A percentile compares a stretch with the other conserved stretches of the same genome.
These are phyloP conservation scores for Standfussiana lucernea DNA, from an alignment of 2,888 invertebrate species.

Conservation along the genomic window DNA sequence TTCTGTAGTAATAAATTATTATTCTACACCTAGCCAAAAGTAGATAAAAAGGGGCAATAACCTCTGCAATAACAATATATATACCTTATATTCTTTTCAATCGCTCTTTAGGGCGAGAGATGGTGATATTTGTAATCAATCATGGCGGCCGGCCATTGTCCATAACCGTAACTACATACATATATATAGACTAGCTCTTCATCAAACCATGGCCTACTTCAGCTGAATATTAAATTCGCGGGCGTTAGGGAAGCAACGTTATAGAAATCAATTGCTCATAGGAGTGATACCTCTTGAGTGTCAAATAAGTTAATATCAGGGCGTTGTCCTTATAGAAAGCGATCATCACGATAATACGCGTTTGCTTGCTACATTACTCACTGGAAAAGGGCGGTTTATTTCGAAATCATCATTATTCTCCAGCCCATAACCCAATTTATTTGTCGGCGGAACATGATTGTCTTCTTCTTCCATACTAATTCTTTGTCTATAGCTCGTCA, in stretches of 20 bases:
- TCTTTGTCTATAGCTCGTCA: no score
- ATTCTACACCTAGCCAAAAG: neutral
- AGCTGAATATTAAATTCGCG: slow-evolving; percentile 1
- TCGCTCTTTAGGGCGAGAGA: neutral
- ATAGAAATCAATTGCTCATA: no score
- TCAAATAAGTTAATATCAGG: no score
- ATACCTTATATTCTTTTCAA: neutral
- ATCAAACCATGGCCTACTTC: slow-evolving; percentile 3
- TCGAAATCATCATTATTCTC: neutral
- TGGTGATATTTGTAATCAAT: slow-evolving; percentile 20
- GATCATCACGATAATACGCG: neutral
- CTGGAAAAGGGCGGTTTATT: neutral
- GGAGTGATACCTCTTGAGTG: no score
- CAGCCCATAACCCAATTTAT: neutral
- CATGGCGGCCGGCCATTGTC: slow-evolving; percentile 22
- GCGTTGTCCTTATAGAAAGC: neutral
- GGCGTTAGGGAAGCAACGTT: no score
- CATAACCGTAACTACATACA: neutral
- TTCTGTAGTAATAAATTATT: no score
- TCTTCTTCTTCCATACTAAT: no score
- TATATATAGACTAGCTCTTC: neutral
- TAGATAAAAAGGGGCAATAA: neutral
- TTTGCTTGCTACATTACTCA: neutral
- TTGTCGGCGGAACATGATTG: no score
- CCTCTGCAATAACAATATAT: slow-evolving; percentile 9